Conservation (phyloP, 2,113 vertebrate genomes). For the Dolichotis patagonum region DNA sequence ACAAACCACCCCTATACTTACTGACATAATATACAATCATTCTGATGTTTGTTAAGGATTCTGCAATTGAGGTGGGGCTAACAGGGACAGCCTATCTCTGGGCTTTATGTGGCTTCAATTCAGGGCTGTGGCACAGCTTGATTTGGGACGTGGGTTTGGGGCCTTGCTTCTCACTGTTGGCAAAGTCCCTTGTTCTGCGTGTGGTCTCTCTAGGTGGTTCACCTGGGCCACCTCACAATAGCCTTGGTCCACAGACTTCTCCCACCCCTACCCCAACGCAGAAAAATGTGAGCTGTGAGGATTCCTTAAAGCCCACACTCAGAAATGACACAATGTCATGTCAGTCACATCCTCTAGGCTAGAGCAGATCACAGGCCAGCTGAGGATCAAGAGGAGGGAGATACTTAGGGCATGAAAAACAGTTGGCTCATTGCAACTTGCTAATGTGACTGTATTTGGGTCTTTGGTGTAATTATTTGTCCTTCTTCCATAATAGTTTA, state of each 20-base stretch:
- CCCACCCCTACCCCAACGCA: neutral
- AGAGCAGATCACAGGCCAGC: neutral
- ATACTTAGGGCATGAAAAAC: neutral
- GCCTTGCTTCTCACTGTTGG: neutral
- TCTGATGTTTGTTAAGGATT: neutral
- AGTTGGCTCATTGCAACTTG: neutral
- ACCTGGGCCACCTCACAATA: neutral
- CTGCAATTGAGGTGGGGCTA: neutral
- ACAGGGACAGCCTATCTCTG: neutral
- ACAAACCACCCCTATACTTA: neutral
- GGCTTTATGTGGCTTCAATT: neutral
- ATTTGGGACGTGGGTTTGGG: neutral
- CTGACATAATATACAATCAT: neutral
- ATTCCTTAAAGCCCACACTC: neutral
- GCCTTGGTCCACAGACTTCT: neutral
- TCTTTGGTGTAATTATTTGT: neutral
- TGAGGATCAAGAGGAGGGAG: neutral
- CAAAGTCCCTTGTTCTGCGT: neutral
- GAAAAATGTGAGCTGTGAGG: neutral
- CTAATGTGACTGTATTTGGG: neutral
- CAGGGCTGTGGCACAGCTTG: neutral
- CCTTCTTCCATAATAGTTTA: neutral
- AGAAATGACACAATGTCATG: neutral
- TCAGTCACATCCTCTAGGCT: neutral
- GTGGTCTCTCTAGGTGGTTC: neutral